phyloP scores from a whole-genome alignment of 2,113 vertebrate species.

The Myrmecophaga tridactyla region DNA sequence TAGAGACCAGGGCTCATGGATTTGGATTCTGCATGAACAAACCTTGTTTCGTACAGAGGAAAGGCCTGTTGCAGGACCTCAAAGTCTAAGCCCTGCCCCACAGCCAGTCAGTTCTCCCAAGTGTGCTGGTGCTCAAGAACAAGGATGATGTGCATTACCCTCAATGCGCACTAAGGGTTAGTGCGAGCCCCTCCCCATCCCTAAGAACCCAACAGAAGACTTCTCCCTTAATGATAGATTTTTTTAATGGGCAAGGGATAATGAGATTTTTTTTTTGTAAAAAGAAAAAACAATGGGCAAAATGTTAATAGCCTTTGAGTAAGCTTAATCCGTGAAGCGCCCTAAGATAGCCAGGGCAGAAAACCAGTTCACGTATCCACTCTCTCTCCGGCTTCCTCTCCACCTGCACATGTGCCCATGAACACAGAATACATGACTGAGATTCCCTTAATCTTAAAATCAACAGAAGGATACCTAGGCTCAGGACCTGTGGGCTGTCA shows the following conservation, averaged over 20 bases:
- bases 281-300: neutral
- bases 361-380: neutral
- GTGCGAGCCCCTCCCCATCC: neutral
- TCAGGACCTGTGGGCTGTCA: neutral
- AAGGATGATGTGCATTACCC: conserved; percentile 35
- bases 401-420: neutral
- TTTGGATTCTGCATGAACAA: conserved; percentile 49
- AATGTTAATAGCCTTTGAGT: conserved; percentile 15
- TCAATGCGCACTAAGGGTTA: too few species aligned
- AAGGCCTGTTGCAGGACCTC: conserved; percentile 64
- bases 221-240: conserved; percentile 4
- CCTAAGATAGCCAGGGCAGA: neutral
- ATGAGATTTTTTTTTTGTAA: neutral
- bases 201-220: conserved; percentile 11
- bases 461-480: neutral
- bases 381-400: neutral
- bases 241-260: conserved; percentile 14
- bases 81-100: neutral
- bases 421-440: neutral
- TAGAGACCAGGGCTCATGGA: conserved; percentile 46
- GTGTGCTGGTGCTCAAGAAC: conserved; percentile 40
- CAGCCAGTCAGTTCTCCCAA: neutral
- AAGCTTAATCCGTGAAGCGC: conserved; percentile 7
- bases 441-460: neutral
- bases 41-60: conserved; percentile 41